Conservation (phyloP, 1,140 invertebrate genomes). For the Hyles euphorbiae region DNA sequence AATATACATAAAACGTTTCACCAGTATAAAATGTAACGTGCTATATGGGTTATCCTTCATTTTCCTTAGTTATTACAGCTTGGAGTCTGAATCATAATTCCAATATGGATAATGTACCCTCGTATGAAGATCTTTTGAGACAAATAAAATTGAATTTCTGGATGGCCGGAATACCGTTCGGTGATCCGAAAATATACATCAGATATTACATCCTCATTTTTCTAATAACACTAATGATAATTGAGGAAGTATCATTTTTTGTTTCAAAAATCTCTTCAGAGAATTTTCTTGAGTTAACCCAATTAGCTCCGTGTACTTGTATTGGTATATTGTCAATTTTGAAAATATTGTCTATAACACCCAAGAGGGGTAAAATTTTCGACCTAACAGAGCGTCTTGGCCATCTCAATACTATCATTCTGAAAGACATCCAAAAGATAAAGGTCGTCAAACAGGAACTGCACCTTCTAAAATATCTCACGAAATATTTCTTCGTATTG, state of each 20-base stretch:
- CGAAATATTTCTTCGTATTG: conserved; percentile 48
- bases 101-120: conserved; percentile 36
- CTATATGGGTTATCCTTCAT: too few species aligned
- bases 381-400: conserved; percentile 27
- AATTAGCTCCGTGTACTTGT: conserved; percentile 42
- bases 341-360: conserved; percentile 36
- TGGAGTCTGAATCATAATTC: not conserved
- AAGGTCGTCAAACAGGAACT: conserved; percentile 30
- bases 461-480: conserved; percentile 31
- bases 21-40: not conserved
- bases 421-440: conserved; percentile 24
- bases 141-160: conserved; percentile 45
- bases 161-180: conserved; percentile 37
- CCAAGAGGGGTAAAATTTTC: conserved; percentile 36
- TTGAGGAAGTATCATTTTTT: conserved; percentile 36
- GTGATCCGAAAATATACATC: conserved; percentile 24
- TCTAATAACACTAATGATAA: conserved; percentile 26
- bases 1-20: not conserved
- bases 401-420: conserved; percentile 26
- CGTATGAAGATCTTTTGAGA: conserved; percentile 43
- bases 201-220: conserved; percentile 32
- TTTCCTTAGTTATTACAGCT: too few species aligned
- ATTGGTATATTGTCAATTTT: conserved; percentile 36
- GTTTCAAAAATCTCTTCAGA: conserved; percentile 37
- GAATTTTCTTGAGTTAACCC: conserved; percentile 42